Evolutionary conservation across 1,140 invertebrate genomes (phyloP).

Genomic region (Ruditapes philippinarum): DNA sequence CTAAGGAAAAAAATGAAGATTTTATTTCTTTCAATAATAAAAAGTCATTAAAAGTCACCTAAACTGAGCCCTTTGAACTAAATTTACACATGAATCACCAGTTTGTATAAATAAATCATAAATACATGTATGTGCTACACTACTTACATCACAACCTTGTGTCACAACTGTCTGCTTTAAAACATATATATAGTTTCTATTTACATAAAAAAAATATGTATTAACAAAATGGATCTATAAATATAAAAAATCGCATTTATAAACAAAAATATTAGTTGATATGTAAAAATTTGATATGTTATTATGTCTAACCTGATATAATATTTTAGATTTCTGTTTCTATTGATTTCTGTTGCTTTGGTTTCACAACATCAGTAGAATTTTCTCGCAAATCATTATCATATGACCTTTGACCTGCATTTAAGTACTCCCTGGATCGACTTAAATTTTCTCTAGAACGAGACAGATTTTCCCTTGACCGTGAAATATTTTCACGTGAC

Average conservation of each 20-base stretch:
- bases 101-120: too few relatives aligned
- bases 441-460: conserved; percentile 46
- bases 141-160: too few relatives aligned
- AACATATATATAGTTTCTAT: too few relatives aligned
- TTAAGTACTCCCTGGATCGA: conserved; percentile 22
- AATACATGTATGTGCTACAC: too few relatives aligned
- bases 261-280: neutral
- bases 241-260: neutral
- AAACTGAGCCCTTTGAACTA: too few relatives aligned
- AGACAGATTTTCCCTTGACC: conserved; percentile 36
- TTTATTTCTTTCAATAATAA: too few relatives aligned
- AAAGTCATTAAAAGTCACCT: too few relatives aligned
- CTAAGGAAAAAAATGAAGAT: too few relatives aligned
- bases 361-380: conserved; percentile 53
- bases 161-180: too few relatives aligned
- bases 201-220: too few relatives aligned
- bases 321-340: conserved; percentile 56
- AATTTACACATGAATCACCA: too few relatives aligned
- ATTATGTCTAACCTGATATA: neutral
- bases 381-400: conserved; percentile 42
- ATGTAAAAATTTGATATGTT: neutral
- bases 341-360: conserved; percentile 61
- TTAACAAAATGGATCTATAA: neutral
- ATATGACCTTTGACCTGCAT: neutral
- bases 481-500: conserved; percentile 54